These are phyloP conservation scores for Psittacula derbiana DNA, from an alignment of 2,797 vertebrate genomes.

Conservation along the genomic window DNA sequence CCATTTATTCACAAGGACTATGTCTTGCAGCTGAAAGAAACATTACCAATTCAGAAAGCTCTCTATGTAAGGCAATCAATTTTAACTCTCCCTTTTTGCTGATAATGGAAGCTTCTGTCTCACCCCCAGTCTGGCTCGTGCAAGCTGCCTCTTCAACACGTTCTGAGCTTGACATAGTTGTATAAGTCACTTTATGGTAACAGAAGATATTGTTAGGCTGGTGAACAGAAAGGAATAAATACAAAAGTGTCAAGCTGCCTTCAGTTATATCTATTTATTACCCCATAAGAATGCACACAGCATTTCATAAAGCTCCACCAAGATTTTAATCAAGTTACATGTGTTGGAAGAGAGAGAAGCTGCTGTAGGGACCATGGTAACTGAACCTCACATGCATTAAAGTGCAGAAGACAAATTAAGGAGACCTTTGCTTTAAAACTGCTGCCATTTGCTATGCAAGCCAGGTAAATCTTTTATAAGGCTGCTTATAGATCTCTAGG, in stretches of 20 bases:
- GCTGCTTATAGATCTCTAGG: neutral
- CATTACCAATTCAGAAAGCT: conserved; percentile 22
- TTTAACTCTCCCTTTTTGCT: conserved; percentile 42
- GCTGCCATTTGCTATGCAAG: neutral
- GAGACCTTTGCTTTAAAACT: neutral
- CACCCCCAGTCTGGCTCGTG: neutral
- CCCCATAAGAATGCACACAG: neutral
- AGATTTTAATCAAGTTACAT: neutral
- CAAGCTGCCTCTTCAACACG: neutral
- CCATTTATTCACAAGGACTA: conserved; percentile 39
- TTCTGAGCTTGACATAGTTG: conserved; percentile 29
- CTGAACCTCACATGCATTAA: neutral
- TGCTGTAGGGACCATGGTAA: neutral
- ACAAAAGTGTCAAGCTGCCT: neutral
- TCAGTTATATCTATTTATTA: conserved; percentile 18
- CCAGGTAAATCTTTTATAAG: neutral
- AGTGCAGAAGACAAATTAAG: neutral
- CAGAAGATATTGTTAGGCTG: conserved; percentile 1
- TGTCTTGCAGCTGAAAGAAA: conserved; percentile 30
- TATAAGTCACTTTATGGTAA: conserved; percentile 23
- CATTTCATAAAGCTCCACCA: neutral
- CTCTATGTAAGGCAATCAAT: conserved; percentile 19
- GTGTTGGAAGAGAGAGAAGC: neutral
- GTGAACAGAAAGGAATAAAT: conserved; percentile 30
- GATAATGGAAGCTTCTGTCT: conserved; percentile 52